phyloP scores from a whole-genome alignment of 2,888 invertebrate species.

The Uloborus plumipes region DNA sequence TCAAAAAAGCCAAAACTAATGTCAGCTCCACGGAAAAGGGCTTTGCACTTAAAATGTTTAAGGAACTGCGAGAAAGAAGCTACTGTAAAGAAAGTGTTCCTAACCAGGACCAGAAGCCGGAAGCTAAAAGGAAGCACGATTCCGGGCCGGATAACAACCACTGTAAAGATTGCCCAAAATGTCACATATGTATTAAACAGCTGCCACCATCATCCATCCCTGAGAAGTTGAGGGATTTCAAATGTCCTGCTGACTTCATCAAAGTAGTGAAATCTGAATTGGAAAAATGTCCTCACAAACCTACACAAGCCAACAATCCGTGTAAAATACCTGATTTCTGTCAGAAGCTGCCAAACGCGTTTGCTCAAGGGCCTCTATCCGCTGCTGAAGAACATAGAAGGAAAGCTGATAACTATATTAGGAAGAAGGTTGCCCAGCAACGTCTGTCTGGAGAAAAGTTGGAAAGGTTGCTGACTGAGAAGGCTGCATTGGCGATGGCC shows the following conservation, averaged over 20 bases:
- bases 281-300: constrained; percentile 2
- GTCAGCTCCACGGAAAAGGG: too few species aligned
- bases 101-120: background rate
- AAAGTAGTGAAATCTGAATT: constrained; percentile 8
- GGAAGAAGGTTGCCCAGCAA: too few species aligned
- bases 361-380: too few species aligned
- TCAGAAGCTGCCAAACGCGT: too few species aligned
- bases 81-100: background rate
- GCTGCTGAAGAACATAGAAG: too few species aligned
- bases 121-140: background rate
- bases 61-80: too few species aligned
- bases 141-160: background rate
- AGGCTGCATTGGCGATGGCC: too few species aligned
- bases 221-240: constrained; percentile 11
- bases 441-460: too few species aligned
- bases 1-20: too few species aligned
- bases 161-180: background rate
- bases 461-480: too few species aligned
- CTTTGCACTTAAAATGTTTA: too few species aligned
- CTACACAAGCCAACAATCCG: background rate
- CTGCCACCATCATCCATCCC: background rate
- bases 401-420: too few species aligned
- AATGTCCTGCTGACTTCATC: constrained; percentile 14
- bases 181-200: constrained; percentile 1
- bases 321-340: background rate